These are phyloP conservation scores for Ooceraea biroi DNA, from an alignment of 1,140 invertebrate genomes.

Conservation along the genomic window DNA sequence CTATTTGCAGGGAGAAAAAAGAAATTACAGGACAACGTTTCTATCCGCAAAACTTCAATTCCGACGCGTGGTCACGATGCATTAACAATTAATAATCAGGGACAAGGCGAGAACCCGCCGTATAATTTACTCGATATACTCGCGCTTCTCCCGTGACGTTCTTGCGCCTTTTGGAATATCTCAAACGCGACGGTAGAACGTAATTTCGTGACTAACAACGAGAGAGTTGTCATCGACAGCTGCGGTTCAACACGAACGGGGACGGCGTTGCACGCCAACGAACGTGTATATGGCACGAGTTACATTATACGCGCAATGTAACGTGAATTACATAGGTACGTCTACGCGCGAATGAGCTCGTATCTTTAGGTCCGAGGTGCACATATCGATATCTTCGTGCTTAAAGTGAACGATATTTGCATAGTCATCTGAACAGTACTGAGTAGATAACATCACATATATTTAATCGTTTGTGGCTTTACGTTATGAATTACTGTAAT, in stretches of 20 bases:
- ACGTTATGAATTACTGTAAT: background rate
- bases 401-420: conserved; percentile 55
- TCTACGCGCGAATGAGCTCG: conserved; percentile 38
- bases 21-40: background rate
- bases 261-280: conserved; percentile 33
- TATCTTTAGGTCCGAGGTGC: conserved; percentile 40
- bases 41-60: conserved; percentile 24
- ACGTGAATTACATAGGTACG: conserved; percentile 60
- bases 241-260: conserved; percentile 49
- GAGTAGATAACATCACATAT: conserved; percentile 19
- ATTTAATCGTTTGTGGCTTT: conserved; percentile 7
- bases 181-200: conserved; percentile 52
- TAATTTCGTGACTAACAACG: conserved; percentile 62
- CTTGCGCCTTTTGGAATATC: conserved; percentile 58
- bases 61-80: background rate
- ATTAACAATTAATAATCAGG: conserved; percentile 53
- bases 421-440: conserved; percentile 31
- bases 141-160: conserved; percentile 44
- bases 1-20: background rate
- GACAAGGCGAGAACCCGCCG: background rate
- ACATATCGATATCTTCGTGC: conserved; percentile 29
- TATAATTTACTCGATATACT: conserved; percentile 48
- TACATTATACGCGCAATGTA: conserved; percentile 60
- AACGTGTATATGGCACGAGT: conserved; percentile 54
- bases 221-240: conserved; percentile 63